Conservation (phyloP, 2,888 invertebrate species). For the Criorhina ranunculi region DNA sequence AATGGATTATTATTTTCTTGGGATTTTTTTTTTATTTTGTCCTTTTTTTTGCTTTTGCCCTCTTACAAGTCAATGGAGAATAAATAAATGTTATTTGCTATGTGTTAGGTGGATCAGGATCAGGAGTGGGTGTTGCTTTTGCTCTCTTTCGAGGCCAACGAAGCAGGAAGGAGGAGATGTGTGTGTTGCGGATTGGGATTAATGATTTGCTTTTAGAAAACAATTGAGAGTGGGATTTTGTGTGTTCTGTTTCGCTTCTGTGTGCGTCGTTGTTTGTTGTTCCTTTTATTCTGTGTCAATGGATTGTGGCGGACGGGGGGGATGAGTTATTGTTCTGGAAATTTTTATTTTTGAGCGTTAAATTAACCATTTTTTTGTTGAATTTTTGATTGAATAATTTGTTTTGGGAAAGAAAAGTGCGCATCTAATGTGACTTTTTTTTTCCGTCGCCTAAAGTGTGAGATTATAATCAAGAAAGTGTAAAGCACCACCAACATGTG, state of each 20-base stretch:
- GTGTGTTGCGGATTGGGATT: slow-evolving; percentile 70
- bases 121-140: background rate
- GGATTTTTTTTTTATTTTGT: slow-evolving; percentile 18
- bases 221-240: slow-evolving; percentile 61
- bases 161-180: slow-evolving; percentile 19
- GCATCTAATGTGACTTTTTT: background rate
- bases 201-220: slow-evolving; percentile 75
- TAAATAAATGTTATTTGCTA: slow-evolving; percentile 75
- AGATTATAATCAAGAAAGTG: background rate
- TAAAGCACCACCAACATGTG: background rate
- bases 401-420: background rate
- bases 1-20: slow-evolving; percentile 70
- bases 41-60: slow-evolving; percentile 28
- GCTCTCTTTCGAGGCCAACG: slow-evolving; percentile 45
- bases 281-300: background rate
- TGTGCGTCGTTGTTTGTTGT: background rate
- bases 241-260: background rate
- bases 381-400: slow-evolving; percentile 73
- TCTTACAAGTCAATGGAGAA: slow-evolving; percentile 75
- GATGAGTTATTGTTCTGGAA: slow-evolving; percentile 63
- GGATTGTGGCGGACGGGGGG: background rate
- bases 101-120: slow-evolving; percentile 25
- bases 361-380: slow-evolving; percentile 61
- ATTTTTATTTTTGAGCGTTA: slow-evolving; percentile 54
- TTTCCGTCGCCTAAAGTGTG: background rate